Evolutionary conservation across 2,797 vertebrate species (phyloP), one percentile per base, ranked within the genome.

Genomic region (Acanthis flammea): DNA sequence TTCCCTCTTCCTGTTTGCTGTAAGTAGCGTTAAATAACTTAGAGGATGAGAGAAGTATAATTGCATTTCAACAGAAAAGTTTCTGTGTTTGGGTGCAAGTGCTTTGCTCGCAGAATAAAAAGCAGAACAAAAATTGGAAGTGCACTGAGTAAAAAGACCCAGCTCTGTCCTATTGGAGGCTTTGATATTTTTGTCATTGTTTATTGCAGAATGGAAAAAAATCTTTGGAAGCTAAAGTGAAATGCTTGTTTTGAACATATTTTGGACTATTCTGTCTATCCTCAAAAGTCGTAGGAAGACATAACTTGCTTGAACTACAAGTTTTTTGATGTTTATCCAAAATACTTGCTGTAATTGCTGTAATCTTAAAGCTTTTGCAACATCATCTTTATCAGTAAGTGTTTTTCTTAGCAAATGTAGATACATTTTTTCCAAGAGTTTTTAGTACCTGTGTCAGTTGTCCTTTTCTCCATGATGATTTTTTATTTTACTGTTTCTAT

Each of bases 341-440:
- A 88, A 68, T 68, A 94, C 58, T 68, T 91, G 12, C 19, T 77
- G 75, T 61, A 77, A 80, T 68, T 91, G 12, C 19, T 77, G 75
- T 61, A 77, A 80, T 77, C 65, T 48, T 60, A 33, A 94, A 44
- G 28, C 23, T 90, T 92, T 93, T 28, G 19, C 94, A 94, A 86
- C 19, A 58, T 27, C 19, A 7, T 50, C 37, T 70, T 88, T 81
- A 81, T 87, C 53, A 58, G 4, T 23, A 80, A 80, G 9, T 16
- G 31, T 54, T 87, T 80, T 93, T 74, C 74, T 80, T 66, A 25
- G 12, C 5, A 1, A 68, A 86, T 31, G 27, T 1, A 37, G 30
- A 28, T 60, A 19, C 10, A 3, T 71, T 57, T 89, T 62, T 42
- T 47, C 19, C 19, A 35, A 45, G 60, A 66, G 19, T 7, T 0